phyloP scores from a whole-genome alignment of 2,113 vertebrate genomes.

The Lophotis ruficrista region DNA sequence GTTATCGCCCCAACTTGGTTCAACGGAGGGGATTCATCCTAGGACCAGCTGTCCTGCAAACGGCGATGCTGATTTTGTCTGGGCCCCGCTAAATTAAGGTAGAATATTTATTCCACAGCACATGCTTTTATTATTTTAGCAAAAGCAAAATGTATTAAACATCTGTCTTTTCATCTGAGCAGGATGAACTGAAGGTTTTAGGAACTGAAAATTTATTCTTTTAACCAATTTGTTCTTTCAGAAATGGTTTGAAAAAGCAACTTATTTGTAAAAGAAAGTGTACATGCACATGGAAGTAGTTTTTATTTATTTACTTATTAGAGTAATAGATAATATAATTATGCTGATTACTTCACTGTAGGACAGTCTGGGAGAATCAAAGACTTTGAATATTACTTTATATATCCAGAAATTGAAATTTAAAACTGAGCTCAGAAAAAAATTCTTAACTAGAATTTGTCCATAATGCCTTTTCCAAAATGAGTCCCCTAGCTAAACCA shows the following conservation, averaged over 20 bases:
- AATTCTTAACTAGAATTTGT: background rate
- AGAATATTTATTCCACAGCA: background rate
- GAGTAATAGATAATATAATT: background rate
- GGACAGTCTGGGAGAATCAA: background rate
- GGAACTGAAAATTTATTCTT: background rate
- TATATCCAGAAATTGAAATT: background rate
- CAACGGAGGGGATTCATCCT: accelerated
- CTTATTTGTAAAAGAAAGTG: background rate
- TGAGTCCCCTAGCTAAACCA: background rate
- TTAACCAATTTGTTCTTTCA: background rate
- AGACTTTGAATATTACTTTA: background rate
- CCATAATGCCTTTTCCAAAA: background rate
- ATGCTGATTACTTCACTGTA: background rate
- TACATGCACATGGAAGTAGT: background rate
- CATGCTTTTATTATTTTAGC: background rate
- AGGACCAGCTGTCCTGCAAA: background rate
- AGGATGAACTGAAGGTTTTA: background rate
- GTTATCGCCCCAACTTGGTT: accelerated
- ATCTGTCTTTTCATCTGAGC: background rate
- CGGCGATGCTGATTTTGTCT: background rate
- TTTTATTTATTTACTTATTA: background rate
- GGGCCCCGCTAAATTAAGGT: background rate
- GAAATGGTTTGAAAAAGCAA: background rate
- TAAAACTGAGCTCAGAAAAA: background rate
- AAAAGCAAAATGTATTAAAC: background rate